These are phyloP conservation scores for Cerastoderma edule DNA, from an alignment of 2,888 invertebrate genomes.

Conservation along the genomic window DNA sequence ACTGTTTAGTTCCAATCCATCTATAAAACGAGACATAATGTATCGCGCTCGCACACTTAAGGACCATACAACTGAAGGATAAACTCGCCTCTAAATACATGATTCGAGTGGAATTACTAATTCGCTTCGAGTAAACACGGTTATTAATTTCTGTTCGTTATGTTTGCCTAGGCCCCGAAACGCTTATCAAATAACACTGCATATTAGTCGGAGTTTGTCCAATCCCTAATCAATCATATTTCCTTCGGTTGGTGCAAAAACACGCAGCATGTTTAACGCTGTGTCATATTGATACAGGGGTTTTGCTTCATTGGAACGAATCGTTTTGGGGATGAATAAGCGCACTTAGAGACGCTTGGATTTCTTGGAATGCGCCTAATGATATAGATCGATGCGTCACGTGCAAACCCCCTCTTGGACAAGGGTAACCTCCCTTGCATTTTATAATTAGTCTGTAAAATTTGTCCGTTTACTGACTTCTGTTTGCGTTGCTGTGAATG, in stretches of 20 bases:
- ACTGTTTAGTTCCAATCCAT: too few species aligned
- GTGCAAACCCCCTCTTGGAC: background rate
- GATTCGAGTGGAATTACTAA: constrained; percentile 6
- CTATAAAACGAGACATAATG: too few species aligned
- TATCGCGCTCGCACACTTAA: too few species aligned
- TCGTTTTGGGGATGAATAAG: background rate
- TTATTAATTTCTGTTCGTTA: constrained; percentile 18
- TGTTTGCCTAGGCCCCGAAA: constrained; percentile 6
- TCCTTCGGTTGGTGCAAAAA: too few species aligned
- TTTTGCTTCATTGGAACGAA: too few species aligned
- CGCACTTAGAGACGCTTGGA: background rate
- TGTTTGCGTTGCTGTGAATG: too few species aligned
- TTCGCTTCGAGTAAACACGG: constrained; percentile 17
- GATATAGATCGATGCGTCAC: background rate
- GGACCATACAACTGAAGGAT: too few species aligned
- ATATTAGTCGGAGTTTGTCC: constrained; percentile 3
- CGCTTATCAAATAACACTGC: constrained; percentile 22
- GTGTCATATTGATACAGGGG: too few species aligned
- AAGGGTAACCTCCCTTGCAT: background rate
- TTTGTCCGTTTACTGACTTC: too few species aligned
- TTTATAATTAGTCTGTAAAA: constrained; percentile 4
- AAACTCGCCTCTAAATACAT: too few species aligned
- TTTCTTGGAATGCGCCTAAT: background rate
- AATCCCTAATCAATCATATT: constrained; percentile 21
- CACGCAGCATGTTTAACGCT: too few species aligned